These are phyloP conservation scores for Diprion similis DNA, from an alignment of 1,140 invertebrate species.

Conservation along the genomic window DNA sequence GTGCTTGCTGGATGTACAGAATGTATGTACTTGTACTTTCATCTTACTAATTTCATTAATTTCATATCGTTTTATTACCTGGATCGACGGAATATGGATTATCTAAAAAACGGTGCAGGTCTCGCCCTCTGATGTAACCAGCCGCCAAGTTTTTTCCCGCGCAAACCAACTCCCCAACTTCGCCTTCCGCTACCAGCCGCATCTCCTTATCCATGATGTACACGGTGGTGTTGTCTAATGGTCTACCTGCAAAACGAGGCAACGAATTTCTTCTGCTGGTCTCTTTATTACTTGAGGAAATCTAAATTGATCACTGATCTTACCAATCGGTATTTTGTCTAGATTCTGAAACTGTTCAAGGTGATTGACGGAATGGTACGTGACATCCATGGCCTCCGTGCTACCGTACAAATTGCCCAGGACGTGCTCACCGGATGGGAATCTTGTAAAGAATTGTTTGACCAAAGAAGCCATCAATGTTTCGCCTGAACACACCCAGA, in stretches of 20 bases:
- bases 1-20: no score
- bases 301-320: no score
- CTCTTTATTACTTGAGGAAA: no score
- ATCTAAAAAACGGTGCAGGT: constrained; percentile 74
- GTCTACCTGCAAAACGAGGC: constrained; percentile 61
- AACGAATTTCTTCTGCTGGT: background rate
- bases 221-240: constrained; percentile 79
- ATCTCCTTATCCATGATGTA: constrained; percentile 80
- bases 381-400: constrained; percentile 88
- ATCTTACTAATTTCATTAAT: no score
- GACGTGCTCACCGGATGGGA: constrained; percentile 64
- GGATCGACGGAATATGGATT: constrained; percentile 73
- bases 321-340: constrained; percentile 83
- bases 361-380: constrained; percentile 66
- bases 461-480: constrained; percentile 71
- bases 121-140: constrained; percentile 79
- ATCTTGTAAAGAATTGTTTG: constrained; percentile 75
- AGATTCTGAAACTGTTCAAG: constrained; percentile 66
- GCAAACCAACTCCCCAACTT: constrained; percentile 81
- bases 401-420: constrained; percentile 90
- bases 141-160: constrained; percentile 78
- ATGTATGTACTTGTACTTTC: no score
- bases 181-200: constrained; percentile 70
- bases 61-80: constrained; percentile 63
- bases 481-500: constrained; percentile 88